These are phyloP conservation scores for Calephelis nemesis DNA, from an alignment of 1,140 invertebrate species.

Conservation along the genomic window DNA sequence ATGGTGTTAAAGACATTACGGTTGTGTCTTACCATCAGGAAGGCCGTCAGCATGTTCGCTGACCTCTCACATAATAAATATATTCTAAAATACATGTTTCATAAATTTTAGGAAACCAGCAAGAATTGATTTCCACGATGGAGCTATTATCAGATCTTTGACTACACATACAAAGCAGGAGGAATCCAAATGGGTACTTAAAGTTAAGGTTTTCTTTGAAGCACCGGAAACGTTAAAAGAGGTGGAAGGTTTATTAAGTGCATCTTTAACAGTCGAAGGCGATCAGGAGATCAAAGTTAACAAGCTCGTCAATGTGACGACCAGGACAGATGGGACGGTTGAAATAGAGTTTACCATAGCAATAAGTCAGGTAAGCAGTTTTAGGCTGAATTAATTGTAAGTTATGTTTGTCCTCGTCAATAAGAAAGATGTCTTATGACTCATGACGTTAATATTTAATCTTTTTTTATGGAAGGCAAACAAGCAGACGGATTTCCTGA, in stretches of 20 bases:
- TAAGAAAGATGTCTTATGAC: no score
- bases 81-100: background rate
- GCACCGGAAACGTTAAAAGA: constrained; percentile 46
- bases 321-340: constrained; percentile 43
- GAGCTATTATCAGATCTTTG: constrained; percentile 79
- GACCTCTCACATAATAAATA: no score
- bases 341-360: constrained; percentile 52
- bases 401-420: no score
- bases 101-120: constrained; percentile 73
- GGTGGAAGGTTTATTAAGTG: constrained; percentile 42
- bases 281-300: constrained; percentile 42
- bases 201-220: constrained; percentile 78
- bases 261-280: constrained; percentile 44
- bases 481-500: no score
- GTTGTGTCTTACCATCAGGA: no score
- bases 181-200: constrained; percentile 68
- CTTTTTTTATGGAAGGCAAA: no score
- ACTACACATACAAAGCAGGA: constrained; percentile 62
- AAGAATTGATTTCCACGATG: constrained; percentile 78
- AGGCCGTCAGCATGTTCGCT: no score
- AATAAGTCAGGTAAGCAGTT: constrained; percentile 50
- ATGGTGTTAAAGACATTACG: no score
- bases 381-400: no score
- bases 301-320: constrained; percentile 37
- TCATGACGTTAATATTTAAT: no score